Evolutionary conservation across 2,888 invertebrate genomes (phyloP).

Genomic region (Hypercompe scribonia): DNA sequence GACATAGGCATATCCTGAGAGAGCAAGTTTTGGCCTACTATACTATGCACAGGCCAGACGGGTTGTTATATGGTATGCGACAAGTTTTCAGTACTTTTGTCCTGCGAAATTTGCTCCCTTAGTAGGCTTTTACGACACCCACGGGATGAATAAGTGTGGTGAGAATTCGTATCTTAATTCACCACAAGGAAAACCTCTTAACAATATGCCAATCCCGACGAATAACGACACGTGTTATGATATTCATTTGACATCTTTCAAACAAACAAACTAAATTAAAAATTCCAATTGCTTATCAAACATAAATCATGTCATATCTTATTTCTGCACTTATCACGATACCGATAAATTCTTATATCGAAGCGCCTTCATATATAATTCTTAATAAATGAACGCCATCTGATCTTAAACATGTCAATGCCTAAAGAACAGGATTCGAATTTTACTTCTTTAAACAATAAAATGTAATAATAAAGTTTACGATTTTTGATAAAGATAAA

Average conservation of each 20-base stretch:
- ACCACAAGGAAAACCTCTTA: too few relatives aligned
- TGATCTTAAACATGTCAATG: neutral
- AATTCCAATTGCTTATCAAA: conserved; percentile 5
- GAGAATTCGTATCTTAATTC: too few relatives aligned
- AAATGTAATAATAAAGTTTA: neutral
- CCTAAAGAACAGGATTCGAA: neutral
- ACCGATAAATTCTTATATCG: conserved; percentile 4
- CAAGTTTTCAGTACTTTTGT: too few relatives aligned
- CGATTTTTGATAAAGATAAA: too few relatives aligned
- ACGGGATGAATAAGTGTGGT: too few relatives aligned
- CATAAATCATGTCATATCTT: conserved; percentile 9
- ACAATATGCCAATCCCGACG: neutral
- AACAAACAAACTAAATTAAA: conserved; percentile 5
- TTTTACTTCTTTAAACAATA: neutral
- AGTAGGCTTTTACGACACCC: too few relatives aligned
- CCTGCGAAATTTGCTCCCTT: too few relatives aligned
- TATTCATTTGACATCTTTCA: neutral
- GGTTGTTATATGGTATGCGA: too few relatives aligned
- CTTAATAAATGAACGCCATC: conserved; percentile 4
- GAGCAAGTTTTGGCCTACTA: too few relatives aligned
- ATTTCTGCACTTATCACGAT: conserved; percentile 9
- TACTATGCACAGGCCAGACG: too few relatives aligned
- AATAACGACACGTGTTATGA: neutral
- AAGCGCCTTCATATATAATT: neutral
- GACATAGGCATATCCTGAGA: too few relatives aligned